Conservation (phyloP, 2,113 vertebrate species). For the Gambusia affinis region DNA sequence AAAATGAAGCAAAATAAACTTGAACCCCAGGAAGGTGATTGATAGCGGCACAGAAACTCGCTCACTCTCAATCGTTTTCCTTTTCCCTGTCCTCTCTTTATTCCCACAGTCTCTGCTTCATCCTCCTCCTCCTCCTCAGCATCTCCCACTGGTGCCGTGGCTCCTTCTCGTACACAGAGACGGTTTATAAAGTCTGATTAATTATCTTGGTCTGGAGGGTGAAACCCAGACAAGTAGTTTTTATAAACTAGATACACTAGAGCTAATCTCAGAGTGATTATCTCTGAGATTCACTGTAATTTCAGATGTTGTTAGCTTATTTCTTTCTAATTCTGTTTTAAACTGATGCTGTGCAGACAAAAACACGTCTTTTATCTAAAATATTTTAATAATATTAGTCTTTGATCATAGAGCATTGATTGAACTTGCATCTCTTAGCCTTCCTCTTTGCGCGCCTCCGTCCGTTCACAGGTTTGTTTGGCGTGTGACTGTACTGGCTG, state of each 20-base stretch:
- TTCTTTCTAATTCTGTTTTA: not conserved
- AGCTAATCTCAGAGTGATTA: conserved; percentile 4
- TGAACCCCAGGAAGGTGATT: conserved; percentile 71
- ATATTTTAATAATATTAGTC: not conserved
- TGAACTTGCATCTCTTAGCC: not conserved
- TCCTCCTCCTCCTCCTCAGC: conserved; percentile 7
- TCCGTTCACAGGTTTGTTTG: not conserved
- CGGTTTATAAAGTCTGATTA: conserved; percentile 63
- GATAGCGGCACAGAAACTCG: conserved; percentile 65
- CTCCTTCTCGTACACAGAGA: conserved; percentile 15
- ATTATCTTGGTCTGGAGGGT: conserved; percentile 46
- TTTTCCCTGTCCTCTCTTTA: conserved; percentile 39
- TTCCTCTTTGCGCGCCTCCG: not conserved
- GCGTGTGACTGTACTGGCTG: conserved; percentile 3
- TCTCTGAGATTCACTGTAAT: conserved; percentile 20
- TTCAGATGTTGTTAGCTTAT: conserved; percentile 22
- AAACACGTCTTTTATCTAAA: not conserved
- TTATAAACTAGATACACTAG: conserved; percentile 23
- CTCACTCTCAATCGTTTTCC: conserved; percentile 46
- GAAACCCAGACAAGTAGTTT: conserved; percentile 40
- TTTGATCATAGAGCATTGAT: not conserved
- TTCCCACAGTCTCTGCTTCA: conserved; percentile 55
- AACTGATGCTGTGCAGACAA: not conserved
- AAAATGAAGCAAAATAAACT: conserved; percentile 76
- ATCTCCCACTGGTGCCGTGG: conserved; percentile 9